Percentiles rank a stretch among this genome's conserved stretches.
Conservation (phyloP, 1,140 invertebrate genomes). For the Radopholus similis region DNA sequence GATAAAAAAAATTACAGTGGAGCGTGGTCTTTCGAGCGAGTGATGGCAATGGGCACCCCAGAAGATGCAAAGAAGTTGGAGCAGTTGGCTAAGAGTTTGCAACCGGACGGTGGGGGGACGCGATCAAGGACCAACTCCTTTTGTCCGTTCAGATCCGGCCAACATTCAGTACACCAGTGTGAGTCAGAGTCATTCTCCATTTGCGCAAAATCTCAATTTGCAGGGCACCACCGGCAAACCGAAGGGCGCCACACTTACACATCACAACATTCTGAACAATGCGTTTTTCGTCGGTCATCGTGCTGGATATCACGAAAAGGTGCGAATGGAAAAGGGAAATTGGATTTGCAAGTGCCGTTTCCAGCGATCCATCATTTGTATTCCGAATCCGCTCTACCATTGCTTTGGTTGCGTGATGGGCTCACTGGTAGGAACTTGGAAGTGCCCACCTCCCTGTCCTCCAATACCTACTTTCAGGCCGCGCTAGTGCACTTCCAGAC, state of each 20-base stretch:
- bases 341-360: too few species aligned
- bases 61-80: slow-evolving; percentile 61
- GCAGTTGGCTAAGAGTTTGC: slow-evolving; percentile 62
- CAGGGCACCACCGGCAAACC: slow-evolving; percentile 78
- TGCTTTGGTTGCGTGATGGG: slow-evolving; percentile 77
- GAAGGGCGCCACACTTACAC: slow-evolving; percentile 79
- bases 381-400: slow-evolving; percentile 86
- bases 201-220: slow-evolving; percentile 39
- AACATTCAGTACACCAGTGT: slow-evolving; percentile 60
- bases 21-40: slow-evolving; percentile 54
- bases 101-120: slow-evolving; percentile 46
- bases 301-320: slow-evolving; percentile 65
- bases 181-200: neutral
- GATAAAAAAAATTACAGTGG: slow-evolving; percentile 41
- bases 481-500: slow-evolving; percentile 69
- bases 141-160: slow-evolving; percentile 43
- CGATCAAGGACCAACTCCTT: neutral
- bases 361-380: slow-evolving; percentile 61
- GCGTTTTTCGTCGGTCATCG: slow-evolving; percentile 69
- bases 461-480: too few species aligned
- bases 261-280: slow-evolving; percentile 82
- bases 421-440: too few species aligned
- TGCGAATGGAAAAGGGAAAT: too few species aligned
- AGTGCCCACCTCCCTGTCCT: too few species aligned
- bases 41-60: slow-evolving; percentile 52